Percentiles rank a stretch among this genome's conserved stretches.
phyloP scores from a whole-genome alignment of 2,888 invertebrate genomes.

The Aphodius granarius region DNA sequence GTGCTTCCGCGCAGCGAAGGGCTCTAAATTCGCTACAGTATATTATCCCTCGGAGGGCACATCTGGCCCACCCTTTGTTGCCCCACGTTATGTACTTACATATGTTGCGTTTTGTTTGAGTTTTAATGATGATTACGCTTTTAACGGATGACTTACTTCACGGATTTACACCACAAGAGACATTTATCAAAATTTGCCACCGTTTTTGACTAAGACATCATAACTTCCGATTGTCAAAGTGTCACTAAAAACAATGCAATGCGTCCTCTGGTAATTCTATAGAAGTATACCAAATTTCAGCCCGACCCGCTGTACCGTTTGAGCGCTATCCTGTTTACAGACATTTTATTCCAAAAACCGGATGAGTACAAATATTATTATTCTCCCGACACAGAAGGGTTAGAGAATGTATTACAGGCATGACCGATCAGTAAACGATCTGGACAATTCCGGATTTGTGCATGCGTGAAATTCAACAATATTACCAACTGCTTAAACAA shows the following conservation, averaged over 20 bases:
- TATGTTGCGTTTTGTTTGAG: conserved; percentile 10
- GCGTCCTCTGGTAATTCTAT: no score
- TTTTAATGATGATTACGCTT: neutral
- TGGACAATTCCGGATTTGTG: neutral
- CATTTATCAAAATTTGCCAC: neutral
- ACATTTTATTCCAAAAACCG: neutral
- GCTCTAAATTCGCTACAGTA: neutral
- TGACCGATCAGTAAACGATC: conserved; percentile 8
- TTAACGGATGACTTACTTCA: neutral
- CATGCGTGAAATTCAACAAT: conserved; percentile 19
- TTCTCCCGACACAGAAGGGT: neutral
- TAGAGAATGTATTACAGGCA: conserved; percentile 4
- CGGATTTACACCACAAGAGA: neutral
- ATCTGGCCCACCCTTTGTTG: conserved; percentile 6
- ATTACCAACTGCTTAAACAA: conserved; percentile 14
- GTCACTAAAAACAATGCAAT: no score
- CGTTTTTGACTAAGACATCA: neutral
- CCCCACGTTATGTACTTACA: conserved; percentile 1
- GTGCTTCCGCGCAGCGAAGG: conserved; percentile 13
- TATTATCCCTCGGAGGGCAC: neutral
- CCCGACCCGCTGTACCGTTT: no score
- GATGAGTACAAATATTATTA: neutral
- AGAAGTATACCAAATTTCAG: no score
- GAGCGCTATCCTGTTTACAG: no score
- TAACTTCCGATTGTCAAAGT: no score